Conservation (phyloP, 2,888 invertebrate genomes). For the Parascotia fuliginaria region DNA sequence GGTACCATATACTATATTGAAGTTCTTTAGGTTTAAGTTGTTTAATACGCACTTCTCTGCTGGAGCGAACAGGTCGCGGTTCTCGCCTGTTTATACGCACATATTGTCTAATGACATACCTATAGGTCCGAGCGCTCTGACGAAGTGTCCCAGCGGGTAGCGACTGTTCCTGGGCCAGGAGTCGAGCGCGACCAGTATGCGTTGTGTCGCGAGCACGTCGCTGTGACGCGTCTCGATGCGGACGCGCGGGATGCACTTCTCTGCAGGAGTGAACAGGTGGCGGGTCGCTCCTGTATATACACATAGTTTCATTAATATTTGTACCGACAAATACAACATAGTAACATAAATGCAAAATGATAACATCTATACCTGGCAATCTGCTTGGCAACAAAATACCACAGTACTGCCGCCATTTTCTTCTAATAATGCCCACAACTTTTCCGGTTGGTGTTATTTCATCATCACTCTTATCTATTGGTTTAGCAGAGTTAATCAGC, state of each 20-base stretch:
- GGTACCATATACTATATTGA: neutral
- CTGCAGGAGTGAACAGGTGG: constrained; percentile 97
- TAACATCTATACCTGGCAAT: constrained; percentile 80
- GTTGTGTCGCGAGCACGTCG: constrained; percentile 91
- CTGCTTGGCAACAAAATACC: constrained; percentile 95
- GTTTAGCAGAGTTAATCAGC: constrained; percentile 61
- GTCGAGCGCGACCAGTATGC: constrained; percentile 98
- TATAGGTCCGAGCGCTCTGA: constrained; percentile 95
- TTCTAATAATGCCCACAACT: constrained; percentile 96
- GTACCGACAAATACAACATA: too few species aligned
- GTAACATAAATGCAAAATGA: neutral
- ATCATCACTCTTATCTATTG: constrained; percentile 58
- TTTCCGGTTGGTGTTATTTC: constrained; percentile 79
- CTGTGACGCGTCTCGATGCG: constrained; percentile 98
- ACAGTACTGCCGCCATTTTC: constrained; percentile 99
- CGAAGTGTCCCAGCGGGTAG: constrained; percentile 98
- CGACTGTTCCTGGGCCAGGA: constrained; percentile 97
- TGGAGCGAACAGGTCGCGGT: too few species aligned
- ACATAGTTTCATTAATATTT: too few species aligned
- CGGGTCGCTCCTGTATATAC: constrained; percentile 83
- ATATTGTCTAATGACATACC: constrained; percentile 50
- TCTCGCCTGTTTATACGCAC: too few species aligned
- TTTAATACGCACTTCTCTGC: too few species aligned
- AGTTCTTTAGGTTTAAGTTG: too few species aligned
- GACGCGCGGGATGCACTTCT: constrained; percentile 96